Conservation (phyloP, 1,140 invertebrate genomes). For the Colletes gigas region DNA sequence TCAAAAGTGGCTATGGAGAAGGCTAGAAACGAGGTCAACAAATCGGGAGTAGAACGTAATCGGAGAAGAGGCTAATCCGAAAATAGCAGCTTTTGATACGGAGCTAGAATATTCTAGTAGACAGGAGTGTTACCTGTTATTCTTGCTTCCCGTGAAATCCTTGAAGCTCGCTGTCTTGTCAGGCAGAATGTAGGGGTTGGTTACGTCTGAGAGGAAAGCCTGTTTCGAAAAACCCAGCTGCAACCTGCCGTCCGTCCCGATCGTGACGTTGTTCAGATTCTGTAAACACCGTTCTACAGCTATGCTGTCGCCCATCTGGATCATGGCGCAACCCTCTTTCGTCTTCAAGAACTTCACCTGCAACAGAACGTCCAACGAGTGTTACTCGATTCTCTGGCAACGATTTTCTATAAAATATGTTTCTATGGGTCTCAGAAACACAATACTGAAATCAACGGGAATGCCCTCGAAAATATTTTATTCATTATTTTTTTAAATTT, state of each 20-base stretch:
- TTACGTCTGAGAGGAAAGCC: constrained; percentile 97
- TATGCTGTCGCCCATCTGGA: constrained; percentile 98
- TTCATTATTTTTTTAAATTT: too few species aligned
- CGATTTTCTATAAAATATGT: too few species aligned
- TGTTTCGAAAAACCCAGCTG: constrained; percentile 95
- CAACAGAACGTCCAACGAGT: constrained; percentile 17
- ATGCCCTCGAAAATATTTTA: too few species aligned
- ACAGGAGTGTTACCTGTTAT: constrained; percentile 86
- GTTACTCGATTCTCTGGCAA: background rate
- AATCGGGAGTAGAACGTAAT: constrained; percentile 6
- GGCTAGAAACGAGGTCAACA: constrained; percentile 32
- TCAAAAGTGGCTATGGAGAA: background rate
- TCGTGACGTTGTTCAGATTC: constrained; percentile 95
- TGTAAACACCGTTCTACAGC: constrained; percentile 96
- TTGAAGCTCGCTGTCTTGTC: constrained; percentile 98
- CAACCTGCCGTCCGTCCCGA: constrained; percentile 86
- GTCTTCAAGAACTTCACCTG: constrained; percentile 99
- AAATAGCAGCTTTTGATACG: constrained; percentile 21
- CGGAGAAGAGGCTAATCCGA: background rate
- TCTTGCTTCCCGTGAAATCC: constrained; percentile 97
- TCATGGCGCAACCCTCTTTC: constrained; percentile 99
- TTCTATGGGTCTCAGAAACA: too few species aligned
- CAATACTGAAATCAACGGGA: too few species aligned
- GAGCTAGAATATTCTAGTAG: background rate
- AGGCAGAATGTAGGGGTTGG: constrained; percentile 96